phyloP scores from a whole-genome alignment of 2,113 vertebrate genomes.

The Isichthys henryi region DNA sequence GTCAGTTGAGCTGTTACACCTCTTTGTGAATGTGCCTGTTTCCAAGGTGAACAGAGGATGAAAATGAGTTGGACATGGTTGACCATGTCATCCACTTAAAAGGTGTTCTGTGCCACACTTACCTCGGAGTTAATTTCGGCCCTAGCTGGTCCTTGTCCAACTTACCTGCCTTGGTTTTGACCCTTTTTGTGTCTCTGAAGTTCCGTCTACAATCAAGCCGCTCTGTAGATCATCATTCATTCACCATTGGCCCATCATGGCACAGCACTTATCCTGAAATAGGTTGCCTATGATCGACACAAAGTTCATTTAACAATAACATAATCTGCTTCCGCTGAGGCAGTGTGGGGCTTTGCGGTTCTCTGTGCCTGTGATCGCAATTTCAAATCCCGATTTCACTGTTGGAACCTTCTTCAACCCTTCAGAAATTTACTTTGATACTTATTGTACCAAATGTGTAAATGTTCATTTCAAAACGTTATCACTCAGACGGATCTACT shows the following conservation, averaged over 20 bases:
- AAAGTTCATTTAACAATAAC: neutral
- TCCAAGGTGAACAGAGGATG: too few species aligned
- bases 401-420: neutral
- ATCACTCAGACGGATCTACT: neutral
- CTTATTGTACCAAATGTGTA: neutral
- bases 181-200: neutral
- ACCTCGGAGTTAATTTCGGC: too few species aligned
- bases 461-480: neutral
- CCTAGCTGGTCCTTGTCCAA: too few species aligned
- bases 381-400: neutral
- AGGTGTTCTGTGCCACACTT: too few species aligned
- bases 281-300: neutral
- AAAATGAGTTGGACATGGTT: too few species aligned
- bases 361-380: neutral
- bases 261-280: neutral
- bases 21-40: neutral
- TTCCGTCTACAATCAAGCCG: neutral
- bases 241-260: neutral
- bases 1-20: neutral
- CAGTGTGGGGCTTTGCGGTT: neutral
- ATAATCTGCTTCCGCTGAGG: neutral
- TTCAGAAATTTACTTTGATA: neutral
- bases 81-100: too few species aligned
- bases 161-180: too few species aligned
- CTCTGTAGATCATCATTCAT: neutral